Conservation (phyloP, 2,888 invertebrate species). For the Diarsia dahlii region DNA sequence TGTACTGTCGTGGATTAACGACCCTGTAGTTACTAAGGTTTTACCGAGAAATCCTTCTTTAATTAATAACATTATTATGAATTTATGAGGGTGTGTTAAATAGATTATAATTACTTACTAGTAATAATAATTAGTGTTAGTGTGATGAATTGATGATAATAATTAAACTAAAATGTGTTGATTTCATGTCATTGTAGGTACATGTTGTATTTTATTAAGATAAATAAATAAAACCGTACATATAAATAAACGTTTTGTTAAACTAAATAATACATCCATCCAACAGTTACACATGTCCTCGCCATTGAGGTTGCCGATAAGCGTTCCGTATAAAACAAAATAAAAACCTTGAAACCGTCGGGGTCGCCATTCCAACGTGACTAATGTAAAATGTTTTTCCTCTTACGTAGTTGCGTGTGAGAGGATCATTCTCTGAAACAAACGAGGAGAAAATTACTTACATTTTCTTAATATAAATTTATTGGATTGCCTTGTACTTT, state of each 20-base stretch:
- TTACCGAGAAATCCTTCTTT: background rate
- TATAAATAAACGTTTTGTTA: slow-evolving; percentile 50
- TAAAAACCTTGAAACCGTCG: slow-evolving; percentile 27
- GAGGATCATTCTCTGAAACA: slow-evolving; percentile 90
- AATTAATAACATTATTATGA: background rate
- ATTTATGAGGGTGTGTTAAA: no score
- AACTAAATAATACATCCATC: slow-evolving; percentile 44
- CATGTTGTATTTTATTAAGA: background rate
- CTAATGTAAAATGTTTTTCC: slow-evolving; percentile 1
- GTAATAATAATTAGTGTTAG: background rate
- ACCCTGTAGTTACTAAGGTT: background rate
- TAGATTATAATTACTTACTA: background rate
- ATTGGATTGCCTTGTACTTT: background rate
- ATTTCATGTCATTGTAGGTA: no score
- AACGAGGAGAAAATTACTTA: slow-evolving; percentile 48
- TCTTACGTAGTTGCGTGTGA: slow-evolving; percentile 84
- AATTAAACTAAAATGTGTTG: background rate
- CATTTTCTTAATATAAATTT: background rate
- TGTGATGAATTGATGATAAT: background rate
- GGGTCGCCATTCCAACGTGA: slow-evolving; percentile 26
- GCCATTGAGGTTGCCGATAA: slow-evolving; percentile 21
- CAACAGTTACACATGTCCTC: slow-evolving; percentile 17
- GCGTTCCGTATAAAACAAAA: slow-evolving; percentile 27
- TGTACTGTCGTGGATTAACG: background rate
- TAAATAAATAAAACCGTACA: slow-evolving; percentile 8